A percentile compares a stretch with the other conserved stretches of the same genome.
Conservation (phyloP, 1,140 invertebrate species). For the Drosophila burlai region DNA sequence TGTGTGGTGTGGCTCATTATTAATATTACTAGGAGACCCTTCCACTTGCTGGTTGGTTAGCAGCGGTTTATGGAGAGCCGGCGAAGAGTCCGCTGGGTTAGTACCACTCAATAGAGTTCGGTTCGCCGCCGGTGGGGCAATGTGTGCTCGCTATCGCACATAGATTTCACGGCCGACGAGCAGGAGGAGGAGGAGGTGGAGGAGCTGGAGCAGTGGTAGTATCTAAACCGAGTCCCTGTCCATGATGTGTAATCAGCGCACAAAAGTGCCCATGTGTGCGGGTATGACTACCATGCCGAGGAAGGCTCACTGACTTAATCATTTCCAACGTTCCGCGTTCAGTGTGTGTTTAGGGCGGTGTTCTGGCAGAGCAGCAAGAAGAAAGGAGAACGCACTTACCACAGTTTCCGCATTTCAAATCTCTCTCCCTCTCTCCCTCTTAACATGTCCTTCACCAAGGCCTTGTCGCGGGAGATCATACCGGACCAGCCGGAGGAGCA, state of each 20-base stretch:
- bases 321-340: slow-evolving; percentile 36
- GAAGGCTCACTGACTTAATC: slow-evolving; percentile 60
- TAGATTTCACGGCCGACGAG: slow-evolving; percentile 31
- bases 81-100: slow-evolving; percentile 41
- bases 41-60: neutral
- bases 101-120: slow-evolving; percentile 30
- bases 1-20: neutral
- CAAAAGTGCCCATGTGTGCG: slow-evolving; percentile 10
- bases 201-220: neutral
- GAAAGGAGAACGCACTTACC: neutral
- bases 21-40: neutral
- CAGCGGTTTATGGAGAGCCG: slow-evolving; percentile 41
- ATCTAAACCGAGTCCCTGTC: slow-evolving; percentile 23
- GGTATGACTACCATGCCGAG: slow-evolving; percentile 18
- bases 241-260: slow-evolving; percentile 10
- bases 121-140: neutral
- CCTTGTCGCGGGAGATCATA: slow-evolving; percentile 6
- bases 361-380: slow-evolving; percentile 36
- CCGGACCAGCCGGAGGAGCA: slow-evolving; percentile 14
- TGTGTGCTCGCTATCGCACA: slow-evolving; percentile 23
- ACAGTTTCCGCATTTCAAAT: neutral
- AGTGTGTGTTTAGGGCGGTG: slow-evolving; percentile 67
- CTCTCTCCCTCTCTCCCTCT: no score
- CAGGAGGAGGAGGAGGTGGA: slow-evolving; percentile 3
- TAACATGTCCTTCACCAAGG: slow-evolving; percentile 54